Percentiles rank a stretch among this genome's conserved stretches.
These are phyloP conservation scores for Thereuonema tuberculata DNA, from an alignment of 1,140 invertebrate genomes.

Conservation along the genomic window DNA sequence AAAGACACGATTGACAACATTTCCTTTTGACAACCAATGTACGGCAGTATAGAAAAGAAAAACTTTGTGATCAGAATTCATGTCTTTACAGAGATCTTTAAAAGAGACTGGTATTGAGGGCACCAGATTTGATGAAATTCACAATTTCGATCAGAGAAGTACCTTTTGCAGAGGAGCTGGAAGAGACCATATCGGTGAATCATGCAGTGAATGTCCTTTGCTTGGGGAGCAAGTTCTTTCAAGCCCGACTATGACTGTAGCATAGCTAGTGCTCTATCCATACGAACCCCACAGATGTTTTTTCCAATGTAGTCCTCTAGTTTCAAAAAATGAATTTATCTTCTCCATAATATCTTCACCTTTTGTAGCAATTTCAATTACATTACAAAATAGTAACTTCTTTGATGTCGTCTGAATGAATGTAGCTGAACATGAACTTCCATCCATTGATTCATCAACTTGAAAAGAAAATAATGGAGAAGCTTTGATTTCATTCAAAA, in stretches of 20 bases:
- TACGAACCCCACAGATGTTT: neutral
- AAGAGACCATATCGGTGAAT: slow-evolving; percentile 11
- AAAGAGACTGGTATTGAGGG: slow-evolving; percentile 16
- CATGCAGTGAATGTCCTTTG: slow-evolving; percentile 13
- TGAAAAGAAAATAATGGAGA: slow-evolving; percentile 14
- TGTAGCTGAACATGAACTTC: slow-evolving; percentile 4
- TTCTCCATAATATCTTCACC: neutral
- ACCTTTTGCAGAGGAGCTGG: neutral
- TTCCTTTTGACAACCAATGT: slow-evolving; percentile 16
- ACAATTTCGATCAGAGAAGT: slow-evolving; percentile 16
- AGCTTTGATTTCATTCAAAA: slow-evolving; percentile 13
- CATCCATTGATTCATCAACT: slow-evolving; percentile 4
- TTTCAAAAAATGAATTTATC: neutral
- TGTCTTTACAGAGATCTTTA: slow-evolving; percentile 16
- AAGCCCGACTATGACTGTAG: slow-evolving; percentile 9
- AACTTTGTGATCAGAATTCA: slow-evolving; percentile 16
- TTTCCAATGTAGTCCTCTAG: neutral
- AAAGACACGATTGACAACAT: slow-evolving; percentile 15
- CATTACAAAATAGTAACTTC: neutral
- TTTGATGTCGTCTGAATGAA: slow-evolving; percentile 13
- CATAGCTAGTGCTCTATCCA: neutral
- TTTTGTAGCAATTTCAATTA: neutral
- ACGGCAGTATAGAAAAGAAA: slow-evolving; percentile 17
- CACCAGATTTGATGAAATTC: slow-evolving; percentile 16
- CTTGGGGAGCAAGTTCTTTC: slow-evolving; percentile 12